Evolutionary conservation across 2,113 vertebrate species (phyloP), one percentile per base, ranked within the genome.

Genomic region (Lepus europaeus): DNA sequence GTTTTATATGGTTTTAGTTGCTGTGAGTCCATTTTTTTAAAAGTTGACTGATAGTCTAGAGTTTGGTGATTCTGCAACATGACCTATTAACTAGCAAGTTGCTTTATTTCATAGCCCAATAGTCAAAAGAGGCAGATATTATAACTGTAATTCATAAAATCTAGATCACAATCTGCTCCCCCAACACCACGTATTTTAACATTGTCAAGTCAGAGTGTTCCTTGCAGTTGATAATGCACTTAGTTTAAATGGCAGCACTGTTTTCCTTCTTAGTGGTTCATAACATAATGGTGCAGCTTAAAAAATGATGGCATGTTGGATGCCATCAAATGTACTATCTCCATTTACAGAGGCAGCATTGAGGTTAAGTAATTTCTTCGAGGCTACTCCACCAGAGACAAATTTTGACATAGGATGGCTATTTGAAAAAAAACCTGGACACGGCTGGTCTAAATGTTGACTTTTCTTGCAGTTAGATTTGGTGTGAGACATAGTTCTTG

Each of bases 391-490:
- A 39, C 17, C n/a, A 76, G 63, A 70, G n/a, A 77, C 20, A 76
- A 13, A 8, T 66, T 95, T 63, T 72, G 81, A 84, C 53, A 51
- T 33, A 29, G 45, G 31, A 53, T 66, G 45, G 59, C 14, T 93
- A 91, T 6, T 63, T 61, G 91, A 89, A 59, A 93, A 91, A 97
- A 84, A 61, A 70, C 49, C 33, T 87, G 45, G 70, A 16, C 39
- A 89, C 8, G 39, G 69, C n/a, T 88, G 53, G 39, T 77, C 53
- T 87, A 74, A 5, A 51, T 51, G 91, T 91, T 84, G 87, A 31
- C 31, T 25, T 81, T 39, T 33, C 6, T 87, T 80, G n/a, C 17
- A 83, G 33, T 95, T 97, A 95, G 36, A n/a, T 93, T 89, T 89
- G 69, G 5, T 31, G 45, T 79, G 88, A 93, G 63, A 85, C 61